Percentiles rank a stretch among this genome's conserved stretches.
These are phyloP conservation scores for Tolypeutes matacus DNA, from an alignment of 2,797 vertebrate species.

Conservation along the genomic window DNA sequence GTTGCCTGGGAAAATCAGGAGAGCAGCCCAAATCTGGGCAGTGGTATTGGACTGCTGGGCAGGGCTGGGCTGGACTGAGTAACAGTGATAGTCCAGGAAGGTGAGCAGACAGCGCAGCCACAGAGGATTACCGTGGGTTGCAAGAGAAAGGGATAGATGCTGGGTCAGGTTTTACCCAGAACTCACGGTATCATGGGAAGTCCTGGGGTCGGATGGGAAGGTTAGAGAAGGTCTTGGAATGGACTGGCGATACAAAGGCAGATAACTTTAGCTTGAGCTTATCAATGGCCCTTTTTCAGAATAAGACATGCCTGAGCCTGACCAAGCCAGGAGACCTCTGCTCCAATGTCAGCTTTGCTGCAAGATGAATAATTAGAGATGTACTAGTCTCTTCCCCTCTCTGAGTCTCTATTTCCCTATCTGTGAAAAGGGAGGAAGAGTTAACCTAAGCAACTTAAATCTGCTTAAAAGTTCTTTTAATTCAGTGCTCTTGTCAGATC, in stretches of 20 bases:
- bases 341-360: neutral
- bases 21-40: neutral
- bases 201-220: rapidly evolving
- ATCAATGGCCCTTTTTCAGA: neutral
- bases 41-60: neutral
- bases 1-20: neutral
- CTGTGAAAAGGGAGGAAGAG: neutral
- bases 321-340: neutral
- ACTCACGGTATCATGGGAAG: neutral
- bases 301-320: neutral
- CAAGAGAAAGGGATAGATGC: neutral
- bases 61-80: neutral
- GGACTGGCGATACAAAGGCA: neutral
- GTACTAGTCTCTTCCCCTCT: neutral
- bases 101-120: neutral
- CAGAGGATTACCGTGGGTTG: rapidly evolving
- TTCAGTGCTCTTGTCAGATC: neutral
- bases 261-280: neutral
- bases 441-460: neutral
- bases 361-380: neutral
- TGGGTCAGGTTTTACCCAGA: neutral
- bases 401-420: neutral
- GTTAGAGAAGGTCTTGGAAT: neutral
- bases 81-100: neutral
- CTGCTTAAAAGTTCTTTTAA: neutral